phyloP scores from a whole-genome alignment of 1,140 invertebrate genomes.

The Drosophila miranda region DNA sequence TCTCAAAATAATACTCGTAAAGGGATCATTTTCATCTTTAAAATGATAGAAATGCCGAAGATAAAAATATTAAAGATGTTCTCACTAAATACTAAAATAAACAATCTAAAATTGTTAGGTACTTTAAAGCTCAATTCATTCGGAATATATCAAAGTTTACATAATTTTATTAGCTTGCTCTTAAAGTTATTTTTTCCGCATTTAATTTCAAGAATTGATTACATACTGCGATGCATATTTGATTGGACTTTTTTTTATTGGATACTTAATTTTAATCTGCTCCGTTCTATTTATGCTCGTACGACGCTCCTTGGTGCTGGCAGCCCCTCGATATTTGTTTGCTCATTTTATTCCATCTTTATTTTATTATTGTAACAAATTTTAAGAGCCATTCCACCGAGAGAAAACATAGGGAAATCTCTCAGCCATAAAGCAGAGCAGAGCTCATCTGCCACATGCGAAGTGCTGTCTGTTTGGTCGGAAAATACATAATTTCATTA shows the following conservation, averaged over 20 bases:
- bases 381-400: conserved; percentile 35
- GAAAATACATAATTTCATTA: conserved; percentile 70
- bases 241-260: conserved; percentile 17
- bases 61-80: too few relatives aligned
- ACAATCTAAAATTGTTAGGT: too few relatives aligned
- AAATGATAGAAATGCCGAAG: too few relatives aligned
- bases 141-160: too few relatives aligned
- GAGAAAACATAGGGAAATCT: conserved; percentile 46
- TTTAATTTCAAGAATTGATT: conserved; percentile 4
- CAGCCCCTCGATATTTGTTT: conserved; percentile 35
- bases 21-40: too few relatives aligned
- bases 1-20: too few relatives aligned
- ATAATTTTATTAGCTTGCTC: conserved; percentile 1
- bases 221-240: conserved; percentile 5
- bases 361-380: conserved; percentile 45
- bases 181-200: conserved; percentile 12
- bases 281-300: conserved; percentile 20
- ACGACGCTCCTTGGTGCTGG: too few relatives aligned
- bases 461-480: conserved; percentile 17
- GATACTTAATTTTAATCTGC: conserved; percentile 36
- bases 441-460: conserved; percentile 54
- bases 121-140: neutral
- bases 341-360: conserved; percentile 19
- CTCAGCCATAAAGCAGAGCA: conserved; percentile 36
- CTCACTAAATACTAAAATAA: too few relatives aligned